Percentiles rank a stretch among this genome's conserved stretches.
Conservation (phyloP, 2,797 vertebrate genomes). For the Rhadinocentrus ornatus region DNA sequence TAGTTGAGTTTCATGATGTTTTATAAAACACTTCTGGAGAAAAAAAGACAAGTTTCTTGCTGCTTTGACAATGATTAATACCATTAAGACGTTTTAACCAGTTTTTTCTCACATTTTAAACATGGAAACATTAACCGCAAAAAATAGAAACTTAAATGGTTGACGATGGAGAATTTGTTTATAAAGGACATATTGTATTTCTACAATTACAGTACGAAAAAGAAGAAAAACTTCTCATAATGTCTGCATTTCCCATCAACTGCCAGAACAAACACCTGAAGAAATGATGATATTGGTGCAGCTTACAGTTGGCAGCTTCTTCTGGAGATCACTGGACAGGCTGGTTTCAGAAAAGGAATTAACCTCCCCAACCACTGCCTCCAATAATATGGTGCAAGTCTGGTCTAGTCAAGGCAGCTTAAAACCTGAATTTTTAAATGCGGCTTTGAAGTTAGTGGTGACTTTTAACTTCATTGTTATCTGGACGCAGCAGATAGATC, state of each 20-base stretch:
- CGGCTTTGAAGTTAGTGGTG: slow-evolving; percentile 29
- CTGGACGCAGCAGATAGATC: slow-evolving; percentile 22
- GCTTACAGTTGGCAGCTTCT: slow-evolving; percentile 29
- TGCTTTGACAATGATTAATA: background rate
- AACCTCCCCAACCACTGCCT: slow-evolving; percentile 14
- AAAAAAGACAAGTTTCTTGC: slow-evolving; percentile 9
- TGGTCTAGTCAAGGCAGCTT: slow-evolving; percentile 55
- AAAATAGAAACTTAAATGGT: background rate
- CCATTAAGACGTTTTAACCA: background rate
- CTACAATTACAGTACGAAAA: no score
- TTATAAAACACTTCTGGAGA: slow-evolving; percentile 1
- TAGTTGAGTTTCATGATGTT: slow-evolving; percentile 18
- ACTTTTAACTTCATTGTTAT: slow-evolving; percentile 53
- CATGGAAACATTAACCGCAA: background rate
- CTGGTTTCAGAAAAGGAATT: slow-evolving; percentile 33
- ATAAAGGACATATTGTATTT: no score
- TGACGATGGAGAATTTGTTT: no score
- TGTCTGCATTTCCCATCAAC: slow-evolving; percentile 9
- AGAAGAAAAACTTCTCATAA: background rate
- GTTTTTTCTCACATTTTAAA: no score
- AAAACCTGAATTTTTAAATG: slow-evolving; percentile 58
- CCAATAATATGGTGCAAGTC: slow-evolving; percentile 32
- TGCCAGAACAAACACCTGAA: slow-evolving; percentile 9
- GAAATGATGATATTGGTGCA: slow-evolving; percentile 14
- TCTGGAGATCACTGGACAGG: slow-evolving; percentile 31